phyloP scores from a whole-genome alignment of 2,888 invertebrate genomes.

The Epicampocera succincta region DNA sequence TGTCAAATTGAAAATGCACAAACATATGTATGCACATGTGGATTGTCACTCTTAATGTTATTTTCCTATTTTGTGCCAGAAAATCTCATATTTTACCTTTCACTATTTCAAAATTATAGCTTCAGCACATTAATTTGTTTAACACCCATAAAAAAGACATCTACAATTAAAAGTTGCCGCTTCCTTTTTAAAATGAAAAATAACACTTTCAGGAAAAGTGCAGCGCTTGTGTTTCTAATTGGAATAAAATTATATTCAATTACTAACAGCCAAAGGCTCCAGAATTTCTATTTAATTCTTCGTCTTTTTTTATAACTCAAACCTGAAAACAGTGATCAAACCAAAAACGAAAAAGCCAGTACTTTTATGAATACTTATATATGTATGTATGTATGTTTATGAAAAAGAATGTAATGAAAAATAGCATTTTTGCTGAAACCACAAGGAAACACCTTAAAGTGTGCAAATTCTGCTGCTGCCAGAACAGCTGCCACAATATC shows the following conservation, averaged over 20 bases:
- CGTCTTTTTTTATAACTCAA: background rate
- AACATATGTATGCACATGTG: no score
- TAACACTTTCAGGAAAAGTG: conserved; percentile 19
- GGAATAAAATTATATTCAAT: conserved; percentile 58
- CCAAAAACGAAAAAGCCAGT: background rate
- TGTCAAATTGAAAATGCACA: no score
- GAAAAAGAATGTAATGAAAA: conserved; percentile 47
- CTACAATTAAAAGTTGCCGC: conserved; percentile 3
- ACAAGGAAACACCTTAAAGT: conserved; percentile 43
- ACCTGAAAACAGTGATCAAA: conserved; percentile 10
- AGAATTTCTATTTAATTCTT: conserved; percentile 6
- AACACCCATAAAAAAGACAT: no score
- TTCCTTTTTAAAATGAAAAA: conserved; percentile 5
- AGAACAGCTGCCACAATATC: conserved; percentile 38
- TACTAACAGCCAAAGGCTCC: conserved; percentile 45
- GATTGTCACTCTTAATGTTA: no score
- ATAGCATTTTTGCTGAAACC: conserved; percentile 53
- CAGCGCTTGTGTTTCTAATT: conserved; percentile 44
- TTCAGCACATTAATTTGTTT: no score
- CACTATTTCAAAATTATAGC: no score
- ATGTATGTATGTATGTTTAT: no score
- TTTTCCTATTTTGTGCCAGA: no score
- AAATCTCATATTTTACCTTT: no score
- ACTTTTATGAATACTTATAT: no score
- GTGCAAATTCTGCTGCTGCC: conserved; percentile 48